These are phyloP conservation scores for Apodemia zela DNA, from an alignment of 2,888 invertebrate genomes.

Conservation along the genomic window DNA sequence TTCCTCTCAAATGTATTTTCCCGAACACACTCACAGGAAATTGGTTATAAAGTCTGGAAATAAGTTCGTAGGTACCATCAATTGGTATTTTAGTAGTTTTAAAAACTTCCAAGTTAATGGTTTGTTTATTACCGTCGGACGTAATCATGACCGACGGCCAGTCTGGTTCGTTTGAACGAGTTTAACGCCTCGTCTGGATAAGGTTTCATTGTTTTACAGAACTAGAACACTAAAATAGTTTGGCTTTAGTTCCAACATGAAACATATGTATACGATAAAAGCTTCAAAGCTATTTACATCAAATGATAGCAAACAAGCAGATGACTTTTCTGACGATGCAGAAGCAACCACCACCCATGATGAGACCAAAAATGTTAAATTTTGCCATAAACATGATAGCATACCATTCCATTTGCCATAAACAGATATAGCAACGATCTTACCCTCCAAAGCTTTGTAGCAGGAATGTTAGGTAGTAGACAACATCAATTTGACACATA, in stretches of 20 bases:
- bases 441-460: too few relatives aligned
- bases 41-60: background rate
- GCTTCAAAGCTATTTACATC: too few relatives aligned
- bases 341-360: too few relatives aligned
- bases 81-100: conserved; percentile 25
- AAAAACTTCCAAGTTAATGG: conserved; percentile 27
- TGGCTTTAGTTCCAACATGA: background rate
- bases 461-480: too few relatives aligned
- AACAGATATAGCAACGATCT: too few relatives aligned
- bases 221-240: background rate
- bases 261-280: background rate
- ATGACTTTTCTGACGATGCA: too few relatives aligned
- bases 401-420: too few relatives aligned
- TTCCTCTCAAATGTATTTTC: background rate
- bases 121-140: conserved; percentile 24
- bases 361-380: too few relatives aligned
- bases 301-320: too few relatives aligned
- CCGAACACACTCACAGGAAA: background rate
- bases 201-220: conserved; percentile 25
- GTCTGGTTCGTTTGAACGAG: conserved; percentile 16
- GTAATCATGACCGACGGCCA: conserved; percentile 19
- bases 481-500: too few relatives aligned
- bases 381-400: too few relatives aligned
- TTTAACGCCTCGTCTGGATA: conserved; percentile 38
- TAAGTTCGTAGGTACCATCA: background rate